A percentile compares a stretch with the other conserved stretches of the same genome.
Evolutionary conservation across 2,113 vertebrate genomes (phyloP).

Genomic region (Nothoprocta pentlandii): DNA sequence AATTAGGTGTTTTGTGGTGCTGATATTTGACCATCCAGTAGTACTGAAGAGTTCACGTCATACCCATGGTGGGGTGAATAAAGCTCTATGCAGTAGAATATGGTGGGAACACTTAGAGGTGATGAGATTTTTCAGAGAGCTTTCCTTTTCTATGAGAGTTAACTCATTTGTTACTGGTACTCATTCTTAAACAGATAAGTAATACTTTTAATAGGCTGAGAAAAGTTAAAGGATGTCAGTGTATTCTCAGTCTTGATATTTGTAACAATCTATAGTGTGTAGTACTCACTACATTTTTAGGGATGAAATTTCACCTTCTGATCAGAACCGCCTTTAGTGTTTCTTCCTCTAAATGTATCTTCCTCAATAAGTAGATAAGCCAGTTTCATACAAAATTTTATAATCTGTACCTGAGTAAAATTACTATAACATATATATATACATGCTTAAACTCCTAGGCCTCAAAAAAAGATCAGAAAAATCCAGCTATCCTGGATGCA

Average conservation of each 20-base stretch:
- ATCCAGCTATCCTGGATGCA: neutral
- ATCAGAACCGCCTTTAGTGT: neutral
- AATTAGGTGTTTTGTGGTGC: neutral
- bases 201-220: conserved; percentile 32
- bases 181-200: conserved; percentile 35
- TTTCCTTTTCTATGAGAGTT: conserved; percentile 23
- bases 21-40: conserved; percentile 1
- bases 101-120: conserved; percentile 34
- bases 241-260: conserved; percentile 16
- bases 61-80: neutral
- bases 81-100: conserved; percentile 17
- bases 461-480: conserved; percentile 5
- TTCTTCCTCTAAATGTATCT: neutral
- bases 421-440: neutral
- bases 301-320: neutral
- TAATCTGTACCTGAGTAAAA: neutral
- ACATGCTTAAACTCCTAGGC: neutral
- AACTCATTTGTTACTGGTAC: conserved; percentile 45
- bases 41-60: neutral
- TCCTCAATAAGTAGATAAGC: conserved; percentile 31
- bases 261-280: conserved; percentile 8
- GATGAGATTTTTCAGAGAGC: conserved; percentile 14
- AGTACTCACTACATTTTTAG: conserved; percentile 31
- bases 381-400: neutral
- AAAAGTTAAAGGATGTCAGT: conserved; percentile 44